Evolutionary conservation across 2,888 invertebrate species (phyloP).

Genomic region (Erannis defoliaria): DNA sequence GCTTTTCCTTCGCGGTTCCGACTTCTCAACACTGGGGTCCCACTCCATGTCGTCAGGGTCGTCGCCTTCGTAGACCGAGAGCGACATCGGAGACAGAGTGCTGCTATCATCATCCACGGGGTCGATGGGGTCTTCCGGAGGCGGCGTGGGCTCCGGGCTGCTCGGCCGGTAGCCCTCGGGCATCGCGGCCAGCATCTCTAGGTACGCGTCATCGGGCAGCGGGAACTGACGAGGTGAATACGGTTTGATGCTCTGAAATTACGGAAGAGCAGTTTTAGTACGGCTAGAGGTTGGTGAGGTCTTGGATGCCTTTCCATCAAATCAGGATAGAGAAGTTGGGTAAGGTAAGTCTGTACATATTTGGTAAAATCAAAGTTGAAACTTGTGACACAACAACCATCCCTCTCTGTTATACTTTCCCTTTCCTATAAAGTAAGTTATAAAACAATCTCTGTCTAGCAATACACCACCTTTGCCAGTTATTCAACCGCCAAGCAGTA

Average conservation of each 20-base stretch:
- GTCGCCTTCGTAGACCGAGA: constrained; percentile 88
- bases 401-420: no score
- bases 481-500: no score
- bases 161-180: constrained; percentile 86
- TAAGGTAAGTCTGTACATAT: no score
- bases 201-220: constrained; percentile 89
- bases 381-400: no score
- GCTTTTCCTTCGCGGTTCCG: constrained; percentile 61
- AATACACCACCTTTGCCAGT: no score
- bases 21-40: constrained; percentile 83
- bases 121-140: constrained; percentile 34
- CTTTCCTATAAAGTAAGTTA: no score
- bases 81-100: constrained; percentile 58
- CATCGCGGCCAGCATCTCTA: constrained; percentile 90
- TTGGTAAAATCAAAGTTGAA: no score
- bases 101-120: constrained; percentile 39
- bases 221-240: constrained; percentile 93
- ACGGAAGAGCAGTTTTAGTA: background rate
- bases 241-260: constrained; percentile 88
- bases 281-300: no score
- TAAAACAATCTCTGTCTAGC: no score
- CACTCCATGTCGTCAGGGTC: constrained; percentile 96
- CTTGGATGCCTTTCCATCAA: no score
- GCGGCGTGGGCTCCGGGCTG: constrained; percentile 42
- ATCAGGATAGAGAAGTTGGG: no score